phyloP scores from a whole-genome alignment of 2,797 vertebrate species.

The Amblyraja radiata region DNA sequence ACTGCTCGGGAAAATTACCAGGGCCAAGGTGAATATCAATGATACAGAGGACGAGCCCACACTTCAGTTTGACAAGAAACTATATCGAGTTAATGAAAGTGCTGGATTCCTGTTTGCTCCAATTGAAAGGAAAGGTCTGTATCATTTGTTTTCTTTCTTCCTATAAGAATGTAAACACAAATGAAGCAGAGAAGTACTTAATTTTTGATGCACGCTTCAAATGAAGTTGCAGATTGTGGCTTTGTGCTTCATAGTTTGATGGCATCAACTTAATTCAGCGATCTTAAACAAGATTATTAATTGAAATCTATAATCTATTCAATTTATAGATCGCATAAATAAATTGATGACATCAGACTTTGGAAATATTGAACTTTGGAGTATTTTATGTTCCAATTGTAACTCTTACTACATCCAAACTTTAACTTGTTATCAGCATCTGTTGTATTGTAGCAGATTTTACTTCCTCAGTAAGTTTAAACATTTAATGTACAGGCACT shows the following conservation, averaged over 20 bases:
- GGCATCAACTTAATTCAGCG: too few relatives aligned
- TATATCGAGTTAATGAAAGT: conserved; percentile 78
- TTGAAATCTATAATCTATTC: too few relatives aligned
- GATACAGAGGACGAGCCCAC: conserved; percentile 86
- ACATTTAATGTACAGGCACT: too few relatives aligned
- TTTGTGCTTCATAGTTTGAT: not conserved
- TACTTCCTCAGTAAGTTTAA: not conserved
- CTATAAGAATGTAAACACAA: not conserved
- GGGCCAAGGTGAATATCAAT: conserved; percentile 66
- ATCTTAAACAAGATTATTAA: too few relatives aligned
- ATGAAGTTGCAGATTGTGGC: not conserved
- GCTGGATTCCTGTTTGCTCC: conserved; percentile 67
- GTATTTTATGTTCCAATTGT: not conserved
- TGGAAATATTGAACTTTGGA: not conserved
- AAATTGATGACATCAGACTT: not conserved
- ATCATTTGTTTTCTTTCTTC: not conserved
- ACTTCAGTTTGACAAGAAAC: conserved; percentile 81
- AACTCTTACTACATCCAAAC: not conserved
- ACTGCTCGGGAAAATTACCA: conserved; percentile 72
- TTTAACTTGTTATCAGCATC: not conserved
- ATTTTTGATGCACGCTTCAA: not conserved
- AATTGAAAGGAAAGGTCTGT: conserved; percentile 80
- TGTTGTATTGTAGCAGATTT: not conserved
- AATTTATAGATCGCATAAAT: not conserved
- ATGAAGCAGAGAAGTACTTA: not conserved